Base-by-base conservation (phyloP, 1,140 invertebrate genomes). In the Drosophila nigromelanica region DNA sequence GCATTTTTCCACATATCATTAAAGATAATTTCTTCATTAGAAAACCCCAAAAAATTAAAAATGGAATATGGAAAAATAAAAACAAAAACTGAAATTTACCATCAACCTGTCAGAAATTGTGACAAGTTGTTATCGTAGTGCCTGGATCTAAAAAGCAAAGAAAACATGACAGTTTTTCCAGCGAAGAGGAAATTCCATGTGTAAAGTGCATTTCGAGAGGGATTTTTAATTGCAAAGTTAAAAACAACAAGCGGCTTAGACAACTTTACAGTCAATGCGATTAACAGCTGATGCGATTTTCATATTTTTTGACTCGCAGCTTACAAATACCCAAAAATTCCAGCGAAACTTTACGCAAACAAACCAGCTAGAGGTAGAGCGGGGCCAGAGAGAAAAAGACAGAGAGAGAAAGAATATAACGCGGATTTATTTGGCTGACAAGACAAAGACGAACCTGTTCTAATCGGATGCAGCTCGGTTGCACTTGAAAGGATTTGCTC, bases 11-110 rank as follows among this genome's bases (percentile, higher is more conserved):
- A 67, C 85, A 69, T 83, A 89, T 89, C 83, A 89, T 89, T 89
- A 80, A 83, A 89, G 76, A 89, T 89, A 89, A 89, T 89, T 89
- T 89, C 85, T 89, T 89, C 85, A 89, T 89, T 89, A 89, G 83
- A 89, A 89, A 64, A 27, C 27, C 30, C 14, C 21, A 52, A 39
- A 10, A 47, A 24, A 24, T 24, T 24, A 24, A 35, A 40, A 10
- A 24, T 11, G 27, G 39, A 43, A 27, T 43, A 70, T 35, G 33
- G 8, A 48, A 69, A 30, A 56, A 18, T 14, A 27, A 12, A 40
- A 67, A n/a, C 30, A 5, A 35, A 50, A 62, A 45, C 30, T 14
- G 30, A 61, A 68, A 69, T 37, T 52, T 37, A 27, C 54, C 51
- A n/a, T 30, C 21, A 30, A 37, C 11, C 75, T 89, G 83, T 89